Evolutionary conservation across 2,888 invertebrate genomes (phyloP), one percentile per base, ranked within the genome.

Genomic region (Caenorhabditis sp.): DNA sequence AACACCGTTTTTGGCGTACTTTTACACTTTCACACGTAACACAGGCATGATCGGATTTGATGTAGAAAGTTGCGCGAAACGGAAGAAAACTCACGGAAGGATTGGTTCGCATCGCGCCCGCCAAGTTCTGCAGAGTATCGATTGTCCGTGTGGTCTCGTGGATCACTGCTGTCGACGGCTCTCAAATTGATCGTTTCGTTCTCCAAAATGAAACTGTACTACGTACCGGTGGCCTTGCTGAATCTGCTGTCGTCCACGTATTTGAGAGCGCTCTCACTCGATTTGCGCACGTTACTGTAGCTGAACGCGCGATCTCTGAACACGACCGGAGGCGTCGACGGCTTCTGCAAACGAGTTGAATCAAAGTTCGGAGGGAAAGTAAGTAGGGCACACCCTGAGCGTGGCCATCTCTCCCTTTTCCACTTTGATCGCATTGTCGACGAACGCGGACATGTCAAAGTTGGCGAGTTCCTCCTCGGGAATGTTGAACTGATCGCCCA

Each of bases 401-500:
- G 71, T 77, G 5, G 55, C 72, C 26, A 77, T 77, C 37, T 77
- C 77, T 26, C 72, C 77, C 35, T 72, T 77, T 26, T 72, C 77
- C 8, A 76, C 76, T 71, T 76, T 87, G 30, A 88, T 86, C 2
- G 88, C 88, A 61, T 86, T 82, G 48, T 86, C 86, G 9, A 87
- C 87, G 66, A 88, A 88, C 15, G 80, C 70, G 27, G 84, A 82
- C 73, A 88, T 77, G 66, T 88, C 79, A 35, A 87, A 82, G 24
- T 85, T 80, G 9, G 76, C 73, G 22, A 87, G 55, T 15, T 83
- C 82, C 17, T 79, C 81, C 5, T 82, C 79, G 2, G 86, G 86
- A 52, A 87, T 79, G 61, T 87, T 86, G 59, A 87, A 85, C 62
- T 87, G 85, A 77, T 87, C 86, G 2, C 87, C 87, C 13, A 87